Conservation (phyloP, 1,140 invertebrate genomes). For the Macrostomum lignano region DNA sequence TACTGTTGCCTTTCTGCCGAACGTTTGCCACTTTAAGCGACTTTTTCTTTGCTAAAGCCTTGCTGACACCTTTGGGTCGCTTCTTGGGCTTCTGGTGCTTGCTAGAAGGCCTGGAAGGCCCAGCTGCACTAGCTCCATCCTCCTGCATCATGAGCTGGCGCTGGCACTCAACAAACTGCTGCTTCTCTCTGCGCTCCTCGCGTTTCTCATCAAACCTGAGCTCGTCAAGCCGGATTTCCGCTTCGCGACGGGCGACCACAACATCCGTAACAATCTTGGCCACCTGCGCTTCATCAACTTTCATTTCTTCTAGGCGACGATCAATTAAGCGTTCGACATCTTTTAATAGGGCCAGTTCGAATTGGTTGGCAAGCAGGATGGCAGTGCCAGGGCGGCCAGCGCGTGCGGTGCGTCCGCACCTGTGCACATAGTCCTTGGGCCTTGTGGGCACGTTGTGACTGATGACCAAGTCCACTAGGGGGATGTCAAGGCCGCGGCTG, state of each 20-base stretch:
- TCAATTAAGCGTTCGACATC: neutral
- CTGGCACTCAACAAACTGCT: too few relatives aligned
- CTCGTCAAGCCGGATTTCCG: too few relatives aligned
- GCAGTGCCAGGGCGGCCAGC: constrained; percentile 32
- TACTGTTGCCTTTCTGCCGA: too few relatives aligned
- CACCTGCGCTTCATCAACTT: neutral
- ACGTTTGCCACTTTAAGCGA: too few relatives aligned
- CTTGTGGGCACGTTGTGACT: constrained; percentile 28
- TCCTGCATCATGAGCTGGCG: too few relatives aligned
- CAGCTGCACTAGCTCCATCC: too few relatives aligned
- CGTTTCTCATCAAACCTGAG: too few relatives aligned
- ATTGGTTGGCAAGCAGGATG: constrained; percentile 46
- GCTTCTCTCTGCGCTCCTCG: too few relatives aligned
- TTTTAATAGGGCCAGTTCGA: constrained; percentile 1
- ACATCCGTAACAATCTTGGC: constrained; percentile 2
- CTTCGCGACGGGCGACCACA: constrained; percentile 1
- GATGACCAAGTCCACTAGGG: constrained; percentile 27
- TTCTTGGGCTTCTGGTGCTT: too few relatives aligned
- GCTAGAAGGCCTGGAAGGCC: too few relatives aligned
- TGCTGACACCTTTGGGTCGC: too few relatives aligned
- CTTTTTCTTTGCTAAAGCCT: too few relatives aligned
- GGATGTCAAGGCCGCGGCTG: constrained; percentile 26
- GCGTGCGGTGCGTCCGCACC: constrained; percentile 26
- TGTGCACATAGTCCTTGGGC: constrained; percentile 26
- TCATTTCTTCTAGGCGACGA: neutral